Evolutionary conservation across 2,797 vertebrate genomes (phyloP).

Genomic region (Geotrypetes seraphini): DNA sequence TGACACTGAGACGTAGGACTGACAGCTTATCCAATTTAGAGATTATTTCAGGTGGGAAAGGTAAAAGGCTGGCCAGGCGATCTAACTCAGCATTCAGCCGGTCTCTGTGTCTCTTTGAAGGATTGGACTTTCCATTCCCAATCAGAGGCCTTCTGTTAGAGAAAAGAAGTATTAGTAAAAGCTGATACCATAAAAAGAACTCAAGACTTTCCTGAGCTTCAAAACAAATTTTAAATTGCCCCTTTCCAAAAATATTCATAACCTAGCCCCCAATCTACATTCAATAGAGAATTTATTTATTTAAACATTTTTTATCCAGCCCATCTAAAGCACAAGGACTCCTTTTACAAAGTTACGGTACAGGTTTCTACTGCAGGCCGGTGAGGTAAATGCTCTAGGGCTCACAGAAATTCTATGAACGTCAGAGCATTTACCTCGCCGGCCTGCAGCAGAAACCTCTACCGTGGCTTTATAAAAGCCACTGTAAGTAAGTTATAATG

Average conservation of each 20-base stretch:
- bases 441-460: too few species aligned
- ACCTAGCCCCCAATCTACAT: not conserved
- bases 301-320: too few species aligned
- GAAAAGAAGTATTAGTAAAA: conserved; percentile 9
- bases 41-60: conserved; percentile 81
- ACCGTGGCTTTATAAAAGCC: too few species aligned
- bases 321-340: too few species aligned
- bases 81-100: conserved; percentile 88
- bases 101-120: conserved; percentile 89
- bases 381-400: too few species aligned
- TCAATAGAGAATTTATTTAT: not conserved
- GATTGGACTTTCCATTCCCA: conserved; percentile 81
- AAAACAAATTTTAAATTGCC: too few species aligned
- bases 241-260: not conserved
- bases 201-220: too few species aligned
- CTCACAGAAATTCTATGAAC: too few species aligned
- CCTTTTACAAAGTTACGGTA: too few species aligned
- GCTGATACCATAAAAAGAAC: not conserved
- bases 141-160: conserved; percentile 67
- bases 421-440: too few species aligned
- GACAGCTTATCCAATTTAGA: conserved; percentile 94
- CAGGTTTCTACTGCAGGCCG: too few species aligned
- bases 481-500: too few species aligned
- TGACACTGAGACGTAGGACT: conserved; percentile 85
- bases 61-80: conserved; percentile 84